Evolutionary conservation across 2,888 invertebrate species (phyloP), one percentile per base, ranked within the genome.

Genomic region (Scrobipalpa costella): DNA sequence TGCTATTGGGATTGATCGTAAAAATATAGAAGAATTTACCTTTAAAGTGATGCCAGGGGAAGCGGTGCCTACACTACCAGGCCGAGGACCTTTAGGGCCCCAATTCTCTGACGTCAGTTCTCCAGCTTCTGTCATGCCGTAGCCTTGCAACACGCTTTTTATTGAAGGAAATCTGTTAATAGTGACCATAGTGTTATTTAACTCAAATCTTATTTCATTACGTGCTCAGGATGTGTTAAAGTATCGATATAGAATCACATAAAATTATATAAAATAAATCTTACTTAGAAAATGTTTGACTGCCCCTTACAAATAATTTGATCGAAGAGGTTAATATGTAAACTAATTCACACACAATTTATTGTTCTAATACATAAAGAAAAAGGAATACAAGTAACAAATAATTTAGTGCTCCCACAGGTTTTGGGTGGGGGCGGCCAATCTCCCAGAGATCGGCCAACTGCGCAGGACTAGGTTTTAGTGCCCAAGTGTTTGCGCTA

Each of bases 41-140:
- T 86, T 86, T 57, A 86, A 68, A 65, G 79, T 83, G 66, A 83
- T 78, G 19, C 85, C 84, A 38, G 85, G 87, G 6, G 83, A 78
- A 57, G 83, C 78, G 79, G 76, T 81, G 6, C 88, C 88, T 13
- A 87, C 84, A 67, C 86, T 87, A n/a, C 86, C 86, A 40, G 75
- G 66, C 67, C 81, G 84, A n/a, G 78, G 74, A 5, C 84, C 84
- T 66, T 81, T 81, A 62, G 73, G 71, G 27, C 79, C 83, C 83
- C 83, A 84, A 67, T 73, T 83, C 66, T 88, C 86, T 7, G 86
- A 85, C 15, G 83, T 78, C 27, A 81, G 78, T 63, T 86, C 87
- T 15, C 87, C 86, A 36, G 83, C 78, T 70, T 88, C 88, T 8
- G 86, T 86, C 85, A 87, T 84, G 11, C 86, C 86, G 57, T 88